Percentiles rank a stretch among this genome's conserved stretches.
Conservation (phyloP, 2,888 invertebrate genomes). For the Coenonympha arcania region DNA sequence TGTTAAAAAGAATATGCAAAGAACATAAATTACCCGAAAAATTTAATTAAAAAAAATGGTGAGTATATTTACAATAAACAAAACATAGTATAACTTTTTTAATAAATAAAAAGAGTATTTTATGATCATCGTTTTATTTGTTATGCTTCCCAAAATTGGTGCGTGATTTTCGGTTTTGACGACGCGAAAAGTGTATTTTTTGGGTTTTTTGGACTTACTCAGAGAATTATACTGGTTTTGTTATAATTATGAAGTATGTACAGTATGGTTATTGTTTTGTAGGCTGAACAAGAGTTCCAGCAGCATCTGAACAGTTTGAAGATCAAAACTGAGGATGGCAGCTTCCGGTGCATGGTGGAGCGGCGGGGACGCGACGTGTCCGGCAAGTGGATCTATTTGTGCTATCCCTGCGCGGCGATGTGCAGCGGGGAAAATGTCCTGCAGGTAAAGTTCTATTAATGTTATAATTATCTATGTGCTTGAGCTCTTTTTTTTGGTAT, state of each 20-base stretch:
- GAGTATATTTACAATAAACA: conserved; percentile 35
- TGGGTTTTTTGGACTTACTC: background rate
- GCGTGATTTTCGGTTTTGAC: background rate
- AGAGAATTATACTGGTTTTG: background rate
- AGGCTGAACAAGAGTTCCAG: conserved; percentile 66
- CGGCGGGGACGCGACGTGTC: conserved; percentile 57
- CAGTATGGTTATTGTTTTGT: conserved; percentile 26
- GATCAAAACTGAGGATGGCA: conserved; percentile 64
- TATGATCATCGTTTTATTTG: conserved; percentile 30
- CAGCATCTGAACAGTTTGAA: conserved; percentile 62
- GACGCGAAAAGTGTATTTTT: background rate
- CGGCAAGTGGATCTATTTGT: conserved; percentile 66
- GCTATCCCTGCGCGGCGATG: conserved; percentile 69
- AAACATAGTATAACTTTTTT: conserved; percentile 30
- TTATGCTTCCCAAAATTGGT: conserved; percentile 9
- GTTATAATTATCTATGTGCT: too few species aligned
- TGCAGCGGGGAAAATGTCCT: conserved; percentile 62
- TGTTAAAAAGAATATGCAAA: too few species aligned
- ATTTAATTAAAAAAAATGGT: conserved; percentile 34
- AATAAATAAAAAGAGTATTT: conserved; percentile 36
- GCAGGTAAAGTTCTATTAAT: conserved; percentile 52
- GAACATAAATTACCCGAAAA: too few species aligned
- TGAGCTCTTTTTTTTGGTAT: too few species aligned
- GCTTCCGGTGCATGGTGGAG: conserved; percentile 60
- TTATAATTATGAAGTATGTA: background rate